Conservation (phyloP, 2,888 invertebrate genomes). For the Pocota personata region DNA sequence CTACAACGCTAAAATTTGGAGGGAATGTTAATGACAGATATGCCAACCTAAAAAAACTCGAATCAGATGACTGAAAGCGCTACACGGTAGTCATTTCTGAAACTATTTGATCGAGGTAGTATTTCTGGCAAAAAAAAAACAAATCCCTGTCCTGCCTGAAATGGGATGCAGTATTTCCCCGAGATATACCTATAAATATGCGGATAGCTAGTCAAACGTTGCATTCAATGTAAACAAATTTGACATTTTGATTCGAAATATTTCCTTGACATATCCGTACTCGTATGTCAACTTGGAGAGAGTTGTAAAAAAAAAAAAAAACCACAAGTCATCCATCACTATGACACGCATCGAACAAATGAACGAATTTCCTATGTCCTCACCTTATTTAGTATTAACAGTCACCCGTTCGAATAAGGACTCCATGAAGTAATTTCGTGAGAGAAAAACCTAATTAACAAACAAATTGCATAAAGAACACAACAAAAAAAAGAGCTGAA, state of each 20-base stretch:
- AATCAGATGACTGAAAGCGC: too few species aligned
- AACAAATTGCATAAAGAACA: conserved; percentile 44
- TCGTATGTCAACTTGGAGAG: neutral
- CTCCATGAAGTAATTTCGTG: conserved; percentile 24
- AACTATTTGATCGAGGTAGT: too few species aligned
- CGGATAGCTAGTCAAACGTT: too few species aligned
- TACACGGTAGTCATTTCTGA: too few species aligned
- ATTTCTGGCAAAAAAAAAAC: too few species aligned
- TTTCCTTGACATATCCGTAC: neutral
- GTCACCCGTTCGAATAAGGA: conserved; percentile 12
- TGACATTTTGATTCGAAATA: neutral
- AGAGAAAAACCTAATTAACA: conserved; percentile 51
- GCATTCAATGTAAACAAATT: neutral
- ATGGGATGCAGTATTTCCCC: too few species aligned
- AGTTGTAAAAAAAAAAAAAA: conserved; percentile 5
- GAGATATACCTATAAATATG: too few species aligned
- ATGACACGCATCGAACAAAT: conserved; percentile 2
- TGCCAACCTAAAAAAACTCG: too few species aligned
- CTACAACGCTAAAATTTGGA: too few species aligned
- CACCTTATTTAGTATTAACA: conserved; percentile 17
- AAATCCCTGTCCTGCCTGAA: too few species aligned
- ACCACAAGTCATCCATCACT: conserved; percentile 16
- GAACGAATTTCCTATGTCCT: conserved; percentile 19
- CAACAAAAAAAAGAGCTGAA: neutral
- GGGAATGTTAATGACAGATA: too few species aligned